Percentiles rank a stretch among this genome's conserved stretches.
phyloP scores from a whole-genome alignment of 2,888 invertebrate species.

The Calliopum simillimum region DNA sequence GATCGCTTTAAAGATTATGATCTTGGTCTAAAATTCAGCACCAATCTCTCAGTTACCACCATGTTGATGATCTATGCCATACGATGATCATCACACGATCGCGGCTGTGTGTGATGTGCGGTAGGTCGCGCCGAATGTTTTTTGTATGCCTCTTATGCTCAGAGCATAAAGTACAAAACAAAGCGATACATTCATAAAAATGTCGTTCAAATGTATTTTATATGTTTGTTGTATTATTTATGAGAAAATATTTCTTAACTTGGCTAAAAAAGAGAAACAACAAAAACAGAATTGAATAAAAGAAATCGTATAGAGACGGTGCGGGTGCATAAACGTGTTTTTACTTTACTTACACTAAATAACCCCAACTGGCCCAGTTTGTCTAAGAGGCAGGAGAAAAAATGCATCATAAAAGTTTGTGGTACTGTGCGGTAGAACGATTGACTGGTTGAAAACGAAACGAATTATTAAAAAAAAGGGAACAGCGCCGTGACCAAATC shows the following conservation, averaged over 20 bases:
- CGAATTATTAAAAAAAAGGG: no score
- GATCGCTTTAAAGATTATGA: neutral
- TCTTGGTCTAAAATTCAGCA: neutral
- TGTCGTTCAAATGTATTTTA: constrained; percentile 24
- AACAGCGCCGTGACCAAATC: no score
- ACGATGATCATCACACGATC: constrained; percentile 20
- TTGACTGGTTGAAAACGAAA: no score
- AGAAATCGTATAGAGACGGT: neutral
- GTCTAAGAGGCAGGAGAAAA: no score
- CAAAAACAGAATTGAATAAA: neutral
- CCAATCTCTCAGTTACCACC: neutral
- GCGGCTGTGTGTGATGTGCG: constrained; percentile 2
- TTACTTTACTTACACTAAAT: constrained; percentile 8
- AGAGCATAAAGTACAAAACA: neutral
- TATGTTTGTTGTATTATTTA: constrained; percentile 28
- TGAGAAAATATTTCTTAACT: neutral
- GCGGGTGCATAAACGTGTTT: neutral
- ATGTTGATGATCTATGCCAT: neutral
- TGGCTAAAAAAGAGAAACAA: neutral
- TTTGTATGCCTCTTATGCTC: neutral
- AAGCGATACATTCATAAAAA: constrained; percentile 20
- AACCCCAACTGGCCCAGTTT: constrained; percentile 25
- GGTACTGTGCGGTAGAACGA: no score
- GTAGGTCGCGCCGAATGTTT: constrained; percentile 16
- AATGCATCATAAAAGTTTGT: no score